These are phyloP conservation scores for Anthophora plumipes DNA, from an alignment of 2,888 invertebrate species.

Conservation along the genomic window DNA sequence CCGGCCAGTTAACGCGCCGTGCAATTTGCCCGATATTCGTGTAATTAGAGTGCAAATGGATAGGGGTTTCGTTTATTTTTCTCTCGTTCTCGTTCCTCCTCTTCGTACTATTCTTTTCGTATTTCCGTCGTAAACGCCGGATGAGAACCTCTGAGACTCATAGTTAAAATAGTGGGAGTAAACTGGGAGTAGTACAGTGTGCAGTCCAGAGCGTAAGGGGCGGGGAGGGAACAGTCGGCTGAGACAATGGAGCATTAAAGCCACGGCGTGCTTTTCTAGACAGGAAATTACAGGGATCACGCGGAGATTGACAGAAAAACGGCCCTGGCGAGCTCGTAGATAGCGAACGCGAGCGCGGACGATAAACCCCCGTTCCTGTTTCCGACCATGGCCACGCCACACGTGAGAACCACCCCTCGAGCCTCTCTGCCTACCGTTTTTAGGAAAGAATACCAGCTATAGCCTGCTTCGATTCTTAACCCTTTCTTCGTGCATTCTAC, in stretches of 20 bases:
- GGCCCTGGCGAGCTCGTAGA: conserved; percentile 77
- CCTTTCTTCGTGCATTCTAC: too few species aligned
- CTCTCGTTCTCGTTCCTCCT: not conserved
- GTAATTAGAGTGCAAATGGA: conserved; percentile 37
- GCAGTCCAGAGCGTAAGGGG: conserved; percentile 65
- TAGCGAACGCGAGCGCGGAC: conserved; percentile 67
- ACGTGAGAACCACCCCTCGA: conserved; percentile 74
- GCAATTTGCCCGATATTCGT: conserved; percentile 37
- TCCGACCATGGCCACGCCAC: conserved; percentile 58
- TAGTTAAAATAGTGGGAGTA: conserved; percentile 82
- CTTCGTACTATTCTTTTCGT: not conserved
- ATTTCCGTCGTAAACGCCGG: not conserved
- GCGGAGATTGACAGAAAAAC: conserved; percentile 84
- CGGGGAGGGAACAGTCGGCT: conserved; percentile 64
- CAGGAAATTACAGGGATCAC: conserved; percentile 85
- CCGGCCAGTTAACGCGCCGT: conserved; percentile 13
- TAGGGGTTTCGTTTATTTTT: not conserved
- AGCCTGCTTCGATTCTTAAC: too few species aligned
- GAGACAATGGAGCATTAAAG: conserved; percentile 84
- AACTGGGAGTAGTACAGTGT: conserved; percentile 75
- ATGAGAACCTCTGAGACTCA: conserved; percentile 79
- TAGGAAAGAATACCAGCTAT: too few species aligned
- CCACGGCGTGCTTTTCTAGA: conserved; percentile 83
- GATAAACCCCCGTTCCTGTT: conserved; percentile 69
- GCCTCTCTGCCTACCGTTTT: not conserved